These are phyloP conservation scores for Chromobotia macracanthus DNA, from an alignment of 2,797 vertebrate genomes.

Conservation along the genomic window DNA sequence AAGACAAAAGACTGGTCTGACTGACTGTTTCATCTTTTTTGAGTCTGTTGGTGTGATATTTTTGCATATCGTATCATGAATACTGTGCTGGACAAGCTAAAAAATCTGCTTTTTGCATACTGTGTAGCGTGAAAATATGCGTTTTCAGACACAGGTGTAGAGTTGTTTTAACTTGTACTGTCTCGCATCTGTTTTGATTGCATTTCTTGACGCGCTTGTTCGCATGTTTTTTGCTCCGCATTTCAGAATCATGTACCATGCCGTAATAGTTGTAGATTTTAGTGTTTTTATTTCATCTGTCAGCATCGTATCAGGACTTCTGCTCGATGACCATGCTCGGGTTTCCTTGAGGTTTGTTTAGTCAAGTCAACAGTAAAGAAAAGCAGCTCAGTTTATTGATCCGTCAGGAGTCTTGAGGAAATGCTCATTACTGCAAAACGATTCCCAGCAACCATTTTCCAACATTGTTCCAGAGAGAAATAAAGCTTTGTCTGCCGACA, in stretches of 20 bases:
- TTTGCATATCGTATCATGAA: neutral
- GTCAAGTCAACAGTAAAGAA: neutral
- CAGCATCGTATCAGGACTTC: conserved; percentile 15
- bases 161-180: neutral
- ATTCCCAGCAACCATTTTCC: conserved; percentile 11
- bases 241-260: conserved; percentile 15
- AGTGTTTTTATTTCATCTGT: conserved; percentile 24
- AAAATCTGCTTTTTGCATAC: neutral
- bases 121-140: neutral
- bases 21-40: too few species aligned
- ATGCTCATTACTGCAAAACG: conserved; percentile 33
- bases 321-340: neutral
- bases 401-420: conserved; percentile 9
- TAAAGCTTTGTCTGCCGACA: conserved; percentile 14
- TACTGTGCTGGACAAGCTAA: neutral
- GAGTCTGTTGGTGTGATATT: too few species aligned
- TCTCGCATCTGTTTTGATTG: neutral
- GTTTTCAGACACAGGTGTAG: neutral
- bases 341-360: conserved; percentile 14
- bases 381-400: conserved; percentile 35
- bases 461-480: conserved; percentile 4
- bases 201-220: conserved; percentile 10
- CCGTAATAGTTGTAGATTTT: conserved; percentile 18
- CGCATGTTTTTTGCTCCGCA: neutral
- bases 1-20: too few species aligned